These are phyloP conservation scores for Stenopsyche tienmushanensis DNA, from an alignment of 1,140 invertebrate genomes.

Conservation along the genomic window DNA sequence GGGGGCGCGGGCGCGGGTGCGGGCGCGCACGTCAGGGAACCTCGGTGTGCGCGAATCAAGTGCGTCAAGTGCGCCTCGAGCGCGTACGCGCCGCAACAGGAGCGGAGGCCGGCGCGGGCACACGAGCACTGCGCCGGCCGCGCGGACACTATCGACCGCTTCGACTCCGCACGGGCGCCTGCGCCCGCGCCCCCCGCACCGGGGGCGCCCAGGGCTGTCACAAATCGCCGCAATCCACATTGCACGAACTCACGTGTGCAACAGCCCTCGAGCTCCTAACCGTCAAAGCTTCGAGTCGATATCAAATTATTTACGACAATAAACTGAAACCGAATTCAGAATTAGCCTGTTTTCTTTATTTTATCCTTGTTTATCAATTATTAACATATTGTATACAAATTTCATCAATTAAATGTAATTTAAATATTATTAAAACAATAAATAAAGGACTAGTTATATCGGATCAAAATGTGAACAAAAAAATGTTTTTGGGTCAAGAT, in stretches of 20 bases:
- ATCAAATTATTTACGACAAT: background rate
- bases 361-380: no score
- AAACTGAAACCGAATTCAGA: no score
- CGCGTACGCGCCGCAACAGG: background rate
- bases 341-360: no score
- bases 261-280: background rate
- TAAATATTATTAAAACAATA: no score
- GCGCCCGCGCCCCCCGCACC: constrained; percentile 22
- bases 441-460: no score
- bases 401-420: no score
- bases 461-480: no score
- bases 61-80: background rate
- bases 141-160: constrained; percentile 24
- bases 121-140: constrained; percentile 24
- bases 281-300: background rate
- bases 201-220: constrained; percentile 19
- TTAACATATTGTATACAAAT: no score
- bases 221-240: constrained; percentile 17
- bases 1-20: background rate
- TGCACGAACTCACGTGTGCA: background rate
- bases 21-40: background rate
- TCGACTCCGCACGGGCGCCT: constrained; percentile 7
- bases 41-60: background rate
- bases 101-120: constrained; percentile 9
- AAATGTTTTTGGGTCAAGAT: no score